These are phyloP conservation scores for Serrognathus titanus DNA, from an alignment of 2,888 invertebrate species.

Conservation along the genomic window DNA sequence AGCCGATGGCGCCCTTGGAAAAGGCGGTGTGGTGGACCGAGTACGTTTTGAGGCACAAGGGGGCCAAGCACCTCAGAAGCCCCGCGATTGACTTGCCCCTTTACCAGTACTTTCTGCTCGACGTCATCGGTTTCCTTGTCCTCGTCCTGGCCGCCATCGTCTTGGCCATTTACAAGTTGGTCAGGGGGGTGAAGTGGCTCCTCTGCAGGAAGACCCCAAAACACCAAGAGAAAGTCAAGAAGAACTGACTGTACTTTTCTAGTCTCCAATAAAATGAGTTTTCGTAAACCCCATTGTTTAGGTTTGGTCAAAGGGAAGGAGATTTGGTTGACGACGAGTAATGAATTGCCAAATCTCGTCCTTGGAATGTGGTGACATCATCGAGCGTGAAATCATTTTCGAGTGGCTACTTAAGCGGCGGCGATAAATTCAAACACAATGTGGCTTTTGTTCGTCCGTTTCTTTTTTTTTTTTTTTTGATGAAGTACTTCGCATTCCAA, in stretches of 20 bases:
- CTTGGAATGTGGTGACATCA: too few species aligned
- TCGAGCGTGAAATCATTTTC: too few species aligned
- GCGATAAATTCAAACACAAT: too few species aligned
- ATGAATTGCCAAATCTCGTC: too few species aligned
- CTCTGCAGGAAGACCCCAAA: background rate
- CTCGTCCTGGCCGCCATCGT: background rate
- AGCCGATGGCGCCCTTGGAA: constrained; percentile 24
- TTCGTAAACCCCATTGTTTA: background rate
- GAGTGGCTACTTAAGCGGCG: too few species aligned
- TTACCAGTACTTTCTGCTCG: constrained; percentile 25
- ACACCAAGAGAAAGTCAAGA: background rate
- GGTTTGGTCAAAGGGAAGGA: too few species aligned
- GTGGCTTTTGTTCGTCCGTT: too few species aligned
- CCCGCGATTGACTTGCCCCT: constrained; percentile 20
- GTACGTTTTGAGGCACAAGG: constrained; percentile 24
- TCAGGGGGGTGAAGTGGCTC: background rate
- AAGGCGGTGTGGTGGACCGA: constrained; percentile 28
- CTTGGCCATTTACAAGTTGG: background rate
- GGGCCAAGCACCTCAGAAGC: constrained; percentile 21
- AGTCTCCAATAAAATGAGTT: background rate
- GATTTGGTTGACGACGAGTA: too few species aligned
- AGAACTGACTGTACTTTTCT: background rate
- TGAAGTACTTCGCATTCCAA: too few species aligned
- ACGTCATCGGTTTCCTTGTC: constrained; percentile 17
- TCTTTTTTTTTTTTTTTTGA: too few species aligned